These are phyloP conservation scores for Pelodiscus sinensis DNA, from an alignment of 2,113 vertebrate genomes.

Conservation along the genomic window DNA sequence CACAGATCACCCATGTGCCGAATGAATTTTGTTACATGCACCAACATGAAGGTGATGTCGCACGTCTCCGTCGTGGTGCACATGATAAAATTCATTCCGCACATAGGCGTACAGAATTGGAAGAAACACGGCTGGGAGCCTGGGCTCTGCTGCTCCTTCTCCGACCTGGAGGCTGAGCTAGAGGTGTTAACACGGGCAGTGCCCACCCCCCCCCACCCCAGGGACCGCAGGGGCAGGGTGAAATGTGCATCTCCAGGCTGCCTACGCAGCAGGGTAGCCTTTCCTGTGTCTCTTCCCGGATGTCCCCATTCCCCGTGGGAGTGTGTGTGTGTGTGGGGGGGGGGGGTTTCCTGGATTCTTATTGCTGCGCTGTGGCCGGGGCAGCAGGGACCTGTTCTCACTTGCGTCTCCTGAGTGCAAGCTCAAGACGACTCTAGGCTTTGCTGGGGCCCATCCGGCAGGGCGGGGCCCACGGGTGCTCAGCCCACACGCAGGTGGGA, in stretches of 20 bases:
- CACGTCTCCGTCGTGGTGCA: no score
- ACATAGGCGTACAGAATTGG: no score
- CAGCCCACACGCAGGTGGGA: not conserved
- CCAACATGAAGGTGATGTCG: no score
- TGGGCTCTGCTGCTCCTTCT: not conserved
- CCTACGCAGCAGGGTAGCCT: not conserved
- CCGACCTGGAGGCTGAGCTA: not conserved
- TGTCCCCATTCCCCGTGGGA: not conserved
- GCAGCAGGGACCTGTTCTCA: not conserved
- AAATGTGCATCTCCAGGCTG: rapidly evolving
- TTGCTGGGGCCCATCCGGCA: not conserved
- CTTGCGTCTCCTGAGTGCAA: not conserved
- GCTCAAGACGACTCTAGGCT: not conserved
- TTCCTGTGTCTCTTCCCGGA: not conserved
- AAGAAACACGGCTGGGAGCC: no score
- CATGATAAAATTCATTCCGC: no score
- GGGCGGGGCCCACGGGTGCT: not conserved
- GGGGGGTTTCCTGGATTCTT: not conserved
- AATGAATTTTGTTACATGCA: no score
- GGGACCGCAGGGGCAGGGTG: rapidly evolving
- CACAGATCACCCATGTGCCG: no score
- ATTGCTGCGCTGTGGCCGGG: not conserved
- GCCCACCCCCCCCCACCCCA: not conserved
- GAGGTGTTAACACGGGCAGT: not conserved
- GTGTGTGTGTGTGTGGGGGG: no score